A percentile compares a stretch with the other conserved stretches of the same genome.
Conservation (phyloP, 2,113 vertebrate genomes). For the Cebus imitator region DNA sequence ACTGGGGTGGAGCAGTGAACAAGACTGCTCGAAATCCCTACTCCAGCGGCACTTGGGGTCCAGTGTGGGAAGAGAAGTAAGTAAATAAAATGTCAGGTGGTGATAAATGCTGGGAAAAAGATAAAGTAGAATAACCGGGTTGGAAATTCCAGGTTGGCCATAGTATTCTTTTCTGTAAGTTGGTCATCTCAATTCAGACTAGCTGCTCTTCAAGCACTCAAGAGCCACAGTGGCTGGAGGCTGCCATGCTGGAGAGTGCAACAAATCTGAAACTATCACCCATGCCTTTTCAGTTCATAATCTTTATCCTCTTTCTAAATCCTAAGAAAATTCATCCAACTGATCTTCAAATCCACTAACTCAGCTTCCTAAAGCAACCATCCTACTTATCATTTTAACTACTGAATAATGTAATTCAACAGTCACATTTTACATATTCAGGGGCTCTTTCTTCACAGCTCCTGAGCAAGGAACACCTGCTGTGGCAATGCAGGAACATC, state of each 20-base stretch:
- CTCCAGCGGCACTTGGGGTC: not conserved
- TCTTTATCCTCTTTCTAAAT: not conserved
- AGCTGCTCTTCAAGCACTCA: not conserved
- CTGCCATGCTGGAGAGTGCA: not conserved
- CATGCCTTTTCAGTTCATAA: not conserved
- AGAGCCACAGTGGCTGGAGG: not conserved
- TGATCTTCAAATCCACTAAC: not conserved
- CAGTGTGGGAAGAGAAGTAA: not conserved
- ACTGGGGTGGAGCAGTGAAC: not conserved
- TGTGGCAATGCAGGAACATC: not conserved
- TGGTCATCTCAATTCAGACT: not conserved
- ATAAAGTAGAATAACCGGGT: not conserved
- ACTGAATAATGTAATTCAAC: not conserved
- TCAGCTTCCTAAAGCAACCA: not conserved
- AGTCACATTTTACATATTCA: not conserved
- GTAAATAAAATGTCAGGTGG: not conserved
- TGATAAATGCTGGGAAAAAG: not conserved
- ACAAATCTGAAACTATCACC: not conserved
- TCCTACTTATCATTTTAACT: not conserved
- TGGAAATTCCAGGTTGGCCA: not conserved
- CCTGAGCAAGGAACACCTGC: not conserved
- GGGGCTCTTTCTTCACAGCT: not conserved
- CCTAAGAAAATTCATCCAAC: not conserved
- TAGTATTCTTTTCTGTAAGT: not conserved
- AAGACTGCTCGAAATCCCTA: not conserved